These are phyloP conservation scores for Brienomyrus brachyistius DNA, from an alignment of 2,113 vertebrate species.

Conservation along the genomic window DNA sequence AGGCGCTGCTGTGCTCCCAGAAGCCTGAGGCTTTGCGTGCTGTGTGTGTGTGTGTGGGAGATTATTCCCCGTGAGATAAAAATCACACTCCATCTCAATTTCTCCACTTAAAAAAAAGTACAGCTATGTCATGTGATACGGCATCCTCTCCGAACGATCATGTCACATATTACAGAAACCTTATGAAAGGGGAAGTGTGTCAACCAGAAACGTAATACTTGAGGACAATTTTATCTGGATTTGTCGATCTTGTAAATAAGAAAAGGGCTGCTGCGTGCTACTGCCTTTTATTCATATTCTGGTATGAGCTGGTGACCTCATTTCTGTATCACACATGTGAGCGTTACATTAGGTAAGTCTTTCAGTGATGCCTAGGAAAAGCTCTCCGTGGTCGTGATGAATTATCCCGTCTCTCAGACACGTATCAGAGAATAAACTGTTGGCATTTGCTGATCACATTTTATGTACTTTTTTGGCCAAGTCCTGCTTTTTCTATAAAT, in stretches of 20 bases:
- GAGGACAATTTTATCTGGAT: background rate
- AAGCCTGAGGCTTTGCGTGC: background rate
- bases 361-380: background rate
- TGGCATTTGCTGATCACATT: background rate
- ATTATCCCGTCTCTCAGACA: background rate
- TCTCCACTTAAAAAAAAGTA: background rate
- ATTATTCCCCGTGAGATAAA: background rate
- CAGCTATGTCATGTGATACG: background rate
- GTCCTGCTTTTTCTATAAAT: background rate
- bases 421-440: background rate
- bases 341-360: background rate
- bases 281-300: background rate
- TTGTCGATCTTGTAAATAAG: background rate
- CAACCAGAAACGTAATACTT: background rate
- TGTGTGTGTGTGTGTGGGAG: background rate
- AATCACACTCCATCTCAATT: background rate
- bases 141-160: background rate
- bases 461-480: background rate
- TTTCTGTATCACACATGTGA: background rate
- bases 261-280: background rate
- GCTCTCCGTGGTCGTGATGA: background rate
- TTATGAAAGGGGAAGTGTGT: background rate
- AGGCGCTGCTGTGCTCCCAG: constrained; percentile 11
- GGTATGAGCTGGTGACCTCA: background rate
- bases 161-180: constrained; percentile 1